Percentiles rank a stretch among this genome's conserved stretches.
Evolutionary conservation across 2,113 vertebrate genomes (phyloP).

Genomic region (Equus quagga): DNA sequence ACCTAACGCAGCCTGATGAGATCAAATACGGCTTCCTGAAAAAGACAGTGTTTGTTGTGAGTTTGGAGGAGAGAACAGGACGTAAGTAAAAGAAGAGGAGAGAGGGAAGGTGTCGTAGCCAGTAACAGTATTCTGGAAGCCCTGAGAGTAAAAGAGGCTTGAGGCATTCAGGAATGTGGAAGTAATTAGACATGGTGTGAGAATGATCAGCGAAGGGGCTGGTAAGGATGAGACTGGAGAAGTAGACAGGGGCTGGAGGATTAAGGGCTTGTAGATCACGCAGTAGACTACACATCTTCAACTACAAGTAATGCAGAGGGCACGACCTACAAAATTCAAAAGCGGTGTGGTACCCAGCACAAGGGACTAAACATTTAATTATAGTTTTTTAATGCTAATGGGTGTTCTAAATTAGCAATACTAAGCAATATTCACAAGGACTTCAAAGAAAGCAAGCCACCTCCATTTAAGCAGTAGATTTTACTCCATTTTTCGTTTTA

Average conservation of each 20-base stretch:
- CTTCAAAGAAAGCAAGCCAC: slow-evolving; percentile 64
- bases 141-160: not conserved
- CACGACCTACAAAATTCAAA: slow-evolving; percentile 47
- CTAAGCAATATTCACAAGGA: slow-evolving; percentile 56
- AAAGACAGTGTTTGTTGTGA: not conserved
- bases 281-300: not conserved
- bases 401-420: slow-evolving; percentile 45
- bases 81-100: not conserved
- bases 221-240: not conserved
- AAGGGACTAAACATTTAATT: slow-evolving; percentile 60
- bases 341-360: not conserved
- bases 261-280: not conserved
- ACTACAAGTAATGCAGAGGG: not conserved
- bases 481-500: not conserved
- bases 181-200: not conserved
- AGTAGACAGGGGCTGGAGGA: not conserved
- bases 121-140: not conserved
- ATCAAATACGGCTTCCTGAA: not conserved
- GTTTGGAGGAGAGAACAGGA: not conserved
- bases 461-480: not conserved
- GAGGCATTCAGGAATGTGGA: not conserved
- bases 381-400: slow-evolving; percentile 66
- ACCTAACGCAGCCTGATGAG: not conserved
- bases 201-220: not conserved
- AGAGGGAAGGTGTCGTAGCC: not conserved